Evolutionary conservation across 1,140 invertebrate species (phyloP), one percentile per base, ranked within the genome.

Genomic region (Magallana gigas): DNA sequence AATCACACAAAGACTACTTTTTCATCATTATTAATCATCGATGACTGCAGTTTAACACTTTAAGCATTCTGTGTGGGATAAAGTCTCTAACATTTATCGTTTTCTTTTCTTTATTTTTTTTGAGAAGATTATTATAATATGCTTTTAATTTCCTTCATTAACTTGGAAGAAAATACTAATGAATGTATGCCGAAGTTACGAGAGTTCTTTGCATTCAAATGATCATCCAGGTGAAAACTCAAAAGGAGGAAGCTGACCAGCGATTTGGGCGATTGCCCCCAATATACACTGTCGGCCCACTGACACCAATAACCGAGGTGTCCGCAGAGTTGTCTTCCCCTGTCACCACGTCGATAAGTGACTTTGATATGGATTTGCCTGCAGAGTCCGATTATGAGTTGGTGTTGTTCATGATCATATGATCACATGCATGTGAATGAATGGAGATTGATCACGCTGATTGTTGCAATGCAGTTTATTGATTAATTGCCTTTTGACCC

Each of bases 261-360:
- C 16, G 87, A 57, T 88, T 88, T 76, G 87, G 87, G 80, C 57
- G 83, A 23, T 57, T 88, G 48, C 87, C 87, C n/a, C 87, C 87
- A 0, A 88, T 88, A 18, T 83, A 86, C 68, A 71, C 81, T n/a
- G 68, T 76, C n/a, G n/a, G 8, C 23, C 82, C 82, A 18, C 57
- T 83, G 82, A 58, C 82, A 83, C 57, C 82, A 11, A 57, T 83
- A 23, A 59, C 82, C 9, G 57, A 57, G 58, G 82, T 83, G 57
- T 58, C 57, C 7, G 57, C 57, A 59, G 82, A 59, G 18, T 58
- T 83, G 23, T 57, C 23, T 59, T 58, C 58, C 23, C 82, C 82
- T 83, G 82, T 58, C n/a, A 18, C 56, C 82, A 12, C 58, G 58
- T 57, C 58, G n/a, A 59, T 59, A 8, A 57, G 58, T 83, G 58